phyloP scores from a whole-genome alignment of 2,797 vertebrate genomes.

The Nannoperca obscura region DNA sequence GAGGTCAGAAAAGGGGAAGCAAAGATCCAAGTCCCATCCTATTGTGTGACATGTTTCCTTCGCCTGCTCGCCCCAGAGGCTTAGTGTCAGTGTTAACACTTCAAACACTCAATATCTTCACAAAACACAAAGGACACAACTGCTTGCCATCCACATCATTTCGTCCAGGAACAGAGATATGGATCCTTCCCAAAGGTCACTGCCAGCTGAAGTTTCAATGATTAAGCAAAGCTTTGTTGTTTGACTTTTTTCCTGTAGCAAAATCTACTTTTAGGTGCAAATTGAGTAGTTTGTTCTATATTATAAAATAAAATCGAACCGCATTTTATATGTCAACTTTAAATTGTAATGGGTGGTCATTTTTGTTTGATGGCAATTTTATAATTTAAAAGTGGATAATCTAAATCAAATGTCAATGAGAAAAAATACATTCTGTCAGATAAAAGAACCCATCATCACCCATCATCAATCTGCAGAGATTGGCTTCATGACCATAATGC shows the following conservation, averaged over 20 bases:
- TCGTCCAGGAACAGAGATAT: constrained; percentile 86
- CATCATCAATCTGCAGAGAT: constrained; percentile 4
- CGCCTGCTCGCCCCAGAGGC: constrained; percentile 85
- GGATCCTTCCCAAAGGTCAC: constrained; percentile 87
- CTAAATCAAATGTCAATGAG: constrained; percentile 61
- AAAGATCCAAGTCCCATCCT: constrained; percentile 88
- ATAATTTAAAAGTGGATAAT: constrained; percentile 43
- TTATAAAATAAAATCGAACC: constrained; percentile 60
- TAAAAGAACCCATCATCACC: constrained; percentile 16
- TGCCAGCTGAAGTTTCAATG: constrained; percentile 85
- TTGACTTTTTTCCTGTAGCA: constrained; percentile 80
- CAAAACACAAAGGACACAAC: constrained; percentile 88
- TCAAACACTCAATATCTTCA: constrained; percentile 90
- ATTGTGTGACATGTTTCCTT: constrained; percentile 87
- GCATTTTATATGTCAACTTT: constrained; percentile 76
- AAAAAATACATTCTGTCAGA: constrained; percentile 28
- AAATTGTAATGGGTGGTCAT: constrained; percentile 48
- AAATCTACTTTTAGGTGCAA: constrained; percentile 80
- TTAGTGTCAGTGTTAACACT: constrained; percentile 89
- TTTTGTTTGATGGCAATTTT: constrained; percentile 37
- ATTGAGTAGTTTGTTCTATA: constrained; percentile 72
- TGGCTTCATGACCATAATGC: constrained; percentile 16
- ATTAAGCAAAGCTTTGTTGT: constrained; percentile 86
- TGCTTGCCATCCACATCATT: constrained; percentile 85
- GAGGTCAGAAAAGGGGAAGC: constrained; percentile 83